Evolutionary conservation across 2,113 vertebrate genomes (phyloP), one percentile per base, ranked within the genome.

Genomic region (Apteryx mantelli): DNA sequence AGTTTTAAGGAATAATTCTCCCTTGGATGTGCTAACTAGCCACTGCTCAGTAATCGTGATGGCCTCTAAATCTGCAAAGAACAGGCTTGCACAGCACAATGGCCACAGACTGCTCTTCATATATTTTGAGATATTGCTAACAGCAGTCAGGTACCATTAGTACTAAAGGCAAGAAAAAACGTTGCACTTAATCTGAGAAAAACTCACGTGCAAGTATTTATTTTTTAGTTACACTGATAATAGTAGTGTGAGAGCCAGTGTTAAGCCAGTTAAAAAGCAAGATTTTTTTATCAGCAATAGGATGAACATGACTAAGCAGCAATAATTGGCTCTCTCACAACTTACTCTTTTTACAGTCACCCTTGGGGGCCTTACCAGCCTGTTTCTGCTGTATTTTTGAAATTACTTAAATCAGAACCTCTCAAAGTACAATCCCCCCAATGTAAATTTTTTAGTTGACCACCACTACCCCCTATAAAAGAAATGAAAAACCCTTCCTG

Each of bases 91-190:
- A 34, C 25, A 44, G 6, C 32, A 13, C 24, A 20, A 71, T 73
- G 20, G 25, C 22, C 65, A 11, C 14, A 30, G 42, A 2, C 24
- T 38, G 16, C 24, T 69, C n/a, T 44, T 78, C 4, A 8, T 7
- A 5, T 42, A 53, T 89, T 79, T 71, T 73, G 24, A 25, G 0
- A 0, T 68, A 8, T 3, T 2, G 16, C 2, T 0, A 50, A 22
- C 34, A 71, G 34, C 63, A 74, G 44, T 32, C 18, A 25, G 25
- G 58, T 79, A 69, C 46, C 6, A 1, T 18, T 76, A 7, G 8
- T 64, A 42, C 58, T 55, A 44, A 50, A 76, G 61, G 42, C 36
- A 82, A 56, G 87, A 36, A 28, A 77, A 58, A 50, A 50, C 26
- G 42, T 5, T 10, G 32, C 16, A 15, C 5, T 48, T 48, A 12